phyloP scores from a whole-genome alignment of 2,797 vertebrate species.

The Amblyraja radiata region DNA sequence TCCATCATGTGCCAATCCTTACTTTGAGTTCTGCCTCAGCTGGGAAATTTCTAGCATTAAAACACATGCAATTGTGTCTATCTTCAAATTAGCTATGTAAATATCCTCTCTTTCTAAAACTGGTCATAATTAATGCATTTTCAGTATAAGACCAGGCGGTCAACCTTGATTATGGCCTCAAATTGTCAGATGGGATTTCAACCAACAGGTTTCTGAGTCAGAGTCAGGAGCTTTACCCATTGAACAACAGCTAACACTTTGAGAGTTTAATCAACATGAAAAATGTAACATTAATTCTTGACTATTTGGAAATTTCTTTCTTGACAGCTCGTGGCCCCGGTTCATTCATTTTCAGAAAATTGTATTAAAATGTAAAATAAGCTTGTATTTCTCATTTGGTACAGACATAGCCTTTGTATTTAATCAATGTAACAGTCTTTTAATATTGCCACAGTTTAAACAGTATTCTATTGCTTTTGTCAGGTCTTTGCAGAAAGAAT shows the following conservation, averaged over 20 bases:
- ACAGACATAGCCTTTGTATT: background rate
- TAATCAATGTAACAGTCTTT: conserved; percentile 26
- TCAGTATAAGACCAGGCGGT: background rate
- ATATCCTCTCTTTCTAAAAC: too few species aligned
- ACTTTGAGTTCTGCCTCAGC: too few species aligned
- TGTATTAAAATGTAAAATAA: conserved; percentile 29
- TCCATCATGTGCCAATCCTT: too few species aligned
- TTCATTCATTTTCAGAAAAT: background rate
- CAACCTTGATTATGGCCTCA: background rate
- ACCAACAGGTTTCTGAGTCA: background rate
- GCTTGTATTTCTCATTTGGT: background rate
- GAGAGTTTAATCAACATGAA: background rate
- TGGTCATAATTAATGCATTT: too few species aligned
- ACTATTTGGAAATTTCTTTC: conserved; percentile 11
- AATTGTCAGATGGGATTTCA: background rate
- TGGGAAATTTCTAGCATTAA: too few species aligned
- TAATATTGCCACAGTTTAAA: conserved; percentile 15
- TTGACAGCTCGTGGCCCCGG: background rate
- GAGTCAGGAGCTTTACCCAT: background rate
- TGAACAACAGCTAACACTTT: background rate
- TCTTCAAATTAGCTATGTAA: too few species aligned
- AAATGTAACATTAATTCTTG: background rate
- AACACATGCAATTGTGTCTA: too few species aligned
- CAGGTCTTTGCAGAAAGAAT: background rate
- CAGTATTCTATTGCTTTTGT: background rate